These are phyloP conservation scores for Danionella cerebrum DNA, from an alignment of 2,113 vertebrate genomes.

Conservation along the genomic window DNA sequence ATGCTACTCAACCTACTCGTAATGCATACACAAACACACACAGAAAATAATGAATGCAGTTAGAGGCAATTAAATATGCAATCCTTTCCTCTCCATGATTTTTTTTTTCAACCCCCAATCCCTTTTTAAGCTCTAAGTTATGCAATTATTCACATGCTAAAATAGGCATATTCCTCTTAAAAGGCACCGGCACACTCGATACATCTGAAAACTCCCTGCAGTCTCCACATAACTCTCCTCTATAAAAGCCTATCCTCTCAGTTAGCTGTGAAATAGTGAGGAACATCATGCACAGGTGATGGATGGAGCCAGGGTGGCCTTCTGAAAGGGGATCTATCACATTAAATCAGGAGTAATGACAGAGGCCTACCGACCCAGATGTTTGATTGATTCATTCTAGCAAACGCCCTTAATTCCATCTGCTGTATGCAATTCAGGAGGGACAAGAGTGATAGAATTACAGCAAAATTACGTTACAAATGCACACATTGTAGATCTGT, in stretches of 20 bases:
- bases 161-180: not conserved
- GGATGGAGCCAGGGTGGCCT: conserved; percentile 60
- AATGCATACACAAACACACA: conserved; percentile 11
- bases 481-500: not conserved
- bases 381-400: conserved; percentile 58
- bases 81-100: conserved; percentile 21
- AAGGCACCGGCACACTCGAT: not conserved
- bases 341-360: conserved; percentile 68
- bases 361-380: conserved; percentile 56
- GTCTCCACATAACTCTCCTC: not conserved
- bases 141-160: conserved; percentile 8
- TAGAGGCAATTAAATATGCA: conserved; percentile 8
- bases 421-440: conserved; percentile 22
- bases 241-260: conserved; percentile 48
- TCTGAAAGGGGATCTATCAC: conserved; percentile 70
- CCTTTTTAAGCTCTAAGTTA: conserved; percentile 2
- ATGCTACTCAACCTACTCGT: not conserved
- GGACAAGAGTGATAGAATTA: conserved; percentile 2
- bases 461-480: conserved; percentile 21
- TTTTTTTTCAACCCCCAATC: not conserved
- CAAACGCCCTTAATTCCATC: conserved; percentile 38
- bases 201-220: conserved; percentile 7
- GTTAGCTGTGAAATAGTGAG: conserved; percentile 55
- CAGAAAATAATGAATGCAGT: conserved; percentile 18
- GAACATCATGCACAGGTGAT: conserved; percentile 58